Conservation (phyloP, 2,888 invertebrate species). For the Xiphydria camelus region DNA sequence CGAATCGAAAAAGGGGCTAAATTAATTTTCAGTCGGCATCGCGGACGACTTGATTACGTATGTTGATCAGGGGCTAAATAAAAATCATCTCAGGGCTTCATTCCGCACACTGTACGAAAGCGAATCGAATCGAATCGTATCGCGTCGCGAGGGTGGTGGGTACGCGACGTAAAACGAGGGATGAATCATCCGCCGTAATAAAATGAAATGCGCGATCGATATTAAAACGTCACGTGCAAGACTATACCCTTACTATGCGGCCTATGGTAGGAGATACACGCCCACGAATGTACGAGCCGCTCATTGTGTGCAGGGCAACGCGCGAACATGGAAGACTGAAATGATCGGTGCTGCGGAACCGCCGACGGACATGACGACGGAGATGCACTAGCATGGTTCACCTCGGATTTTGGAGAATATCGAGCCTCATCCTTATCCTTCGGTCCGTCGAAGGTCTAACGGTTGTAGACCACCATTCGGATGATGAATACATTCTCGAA, state of each 20-base stretch:
- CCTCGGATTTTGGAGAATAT: conserved; percentile 29
- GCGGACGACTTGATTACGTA: no score
- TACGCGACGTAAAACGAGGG: no score
- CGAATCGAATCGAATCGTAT: no score
- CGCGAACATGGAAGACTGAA: background rate
- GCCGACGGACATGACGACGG: conserved; percentile 29
- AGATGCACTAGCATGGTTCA: conserved; percentile 44
- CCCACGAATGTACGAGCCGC: no score
- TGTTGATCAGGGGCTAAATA: no score
- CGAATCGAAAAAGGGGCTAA: no score
- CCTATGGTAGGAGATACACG: no score
- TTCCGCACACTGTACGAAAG: no score
- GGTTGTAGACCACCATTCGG: conserved; percentile 45
- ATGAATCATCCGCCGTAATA: conserved; percentile 14
- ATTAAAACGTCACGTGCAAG: conserved; percentile 16
- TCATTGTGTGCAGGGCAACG: no score
- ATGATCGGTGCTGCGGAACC: background rate
- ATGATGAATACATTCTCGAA: conserved; percentile 68
- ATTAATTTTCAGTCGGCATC: no score
- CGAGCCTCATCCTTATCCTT: conserved; percentile 32
- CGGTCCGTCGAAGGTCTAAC: conserved; percentile 39
- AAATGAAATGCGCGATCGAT: conserved; percentile 35
- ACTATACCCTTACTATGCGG: background rate
- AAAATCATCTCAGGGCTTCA: no score
- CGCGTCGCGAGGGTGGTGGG: no score